Evolutionary conservation across 2,113 vertebrate genomes (phyloP).

Genomic region (Cephalopterus ornatus): DNA sequence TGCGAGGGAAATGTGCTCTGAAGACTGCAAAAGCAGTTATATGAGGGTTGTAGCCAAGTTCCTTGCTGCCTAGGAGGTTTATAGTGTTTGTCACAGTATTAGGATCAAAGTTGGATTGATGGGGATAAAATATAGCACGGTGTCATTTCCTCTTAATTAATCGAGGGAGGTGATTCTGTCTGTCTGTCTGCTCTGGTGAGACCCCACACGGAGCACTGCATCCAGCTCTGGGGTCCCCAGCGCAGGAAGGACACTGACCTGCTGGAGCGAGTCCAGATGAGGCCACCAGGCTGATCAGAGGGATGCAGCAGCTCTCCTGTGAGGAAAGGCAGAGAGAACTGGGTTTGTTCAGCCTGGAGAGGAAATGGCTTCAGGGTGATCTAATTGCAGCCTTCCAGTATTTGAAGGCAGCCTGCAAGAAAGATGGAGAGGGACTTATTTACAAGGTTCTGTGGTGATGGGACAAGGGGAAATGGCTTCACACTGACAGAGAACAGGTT

Average conservation of each 20-base stretch:
- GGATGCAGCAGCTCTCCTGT: not conserved
- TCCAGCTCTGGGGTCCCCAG: not conserved
- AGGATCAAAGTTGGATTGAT: not conserved
- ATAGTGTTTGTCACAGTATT: accelerated
- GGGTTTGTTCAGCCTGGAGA: not conserved
- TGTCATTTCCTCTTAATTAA: not conserved
- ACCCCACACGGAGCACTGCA: not conserved
- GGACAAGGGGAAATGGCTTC: not conserved
- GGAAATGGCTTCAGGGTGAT: not conserved
- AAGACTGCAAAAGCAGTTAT: not conserved
- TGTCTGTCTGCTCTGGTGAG: not conserved
- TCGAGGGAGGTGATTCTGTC: not conserved
- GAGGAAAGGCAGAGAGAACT: not conserved
- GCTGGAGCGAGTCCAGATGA: not conserved
- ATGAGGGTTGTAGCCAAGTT: not conserved
- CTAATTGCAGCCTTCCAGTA: not conserved
- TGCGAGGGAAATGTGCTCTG: accelerated
- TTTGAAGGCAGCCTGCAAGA: not conserved
- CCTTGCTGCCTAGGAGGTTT: not conserved
- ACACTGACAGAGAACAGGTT: not conserved
- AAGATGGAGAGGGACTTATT: not conserved
- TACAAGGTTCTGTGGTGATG: not conserved
- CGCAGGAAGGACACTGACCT: not conserved
- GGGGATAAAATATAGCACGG: not conserved
- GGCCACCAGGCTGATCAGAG: too few species aligned